phyloP scores from a whole-genome alignment of 2,888 invertebrate genomes.

The Cantharis rustica region DNA sequence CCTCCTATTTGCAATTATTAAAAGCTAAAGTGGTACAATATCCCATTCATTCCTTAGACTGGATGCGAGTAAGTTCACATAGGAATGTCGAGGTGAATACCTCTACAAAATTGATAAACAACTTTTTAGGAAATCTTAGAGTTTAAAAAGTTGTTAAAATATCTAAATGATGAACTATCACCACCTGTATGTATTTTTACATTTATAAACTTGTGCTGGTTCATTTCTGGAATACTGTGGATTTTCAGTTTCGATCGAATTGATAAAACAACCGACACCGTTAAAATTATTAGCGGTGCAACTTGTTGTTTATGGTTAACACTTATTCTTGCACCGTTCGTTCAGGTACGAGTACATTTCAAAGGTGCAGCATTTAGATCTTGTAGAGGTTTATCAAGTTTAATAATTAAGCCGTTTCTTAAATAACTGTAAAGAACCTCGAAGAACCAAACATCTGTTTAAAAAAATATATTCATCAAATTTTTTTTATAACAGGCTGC shows the following conservation, averaged over 20 bases:
- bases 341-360: constrained; percentile 62
- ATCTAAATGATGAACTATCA: constrained; percentile 76
- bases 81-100: background rate
- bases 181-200: constrained; percentile 79
- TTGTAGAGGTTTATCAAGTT: background rate
- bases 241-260: constrained; percentile 65
- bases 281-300: constrained; percentile 64
- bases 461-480: too few species aligned
- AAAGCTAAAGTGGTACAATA: constrained; percentile 74
- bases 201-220: constrained; percentile 75
- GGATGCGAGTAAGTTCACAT: constrained; percentile 70
- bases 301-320: constrained; percentile 69
- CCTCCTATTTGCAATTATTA: constrained; percentile 74
- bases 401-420: too few species aligned
- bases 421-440: too few species aligned
- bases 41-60: constrained; percentile 72
- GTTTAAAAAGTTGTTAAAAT: constrained; percentile 75
- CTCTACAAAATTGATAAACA: constrained; percentile 10
- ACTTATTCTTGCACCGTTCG: constrained; percentile 69
- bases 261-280: constrained; percentile 63
- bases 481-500: constrained; percentile 69
- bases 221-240: constrained; percentile 71
- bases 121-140: constrained; percentile 73
- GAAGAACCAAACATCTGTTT: too few species aligned
- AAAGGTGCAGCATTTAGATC: background rate